A percentile compares a stretch with the other conserved stretches of the same genome.
Conservation (phyloP, 2,113 vertebrate genomes). For the Eurypyga helias region DNA sequence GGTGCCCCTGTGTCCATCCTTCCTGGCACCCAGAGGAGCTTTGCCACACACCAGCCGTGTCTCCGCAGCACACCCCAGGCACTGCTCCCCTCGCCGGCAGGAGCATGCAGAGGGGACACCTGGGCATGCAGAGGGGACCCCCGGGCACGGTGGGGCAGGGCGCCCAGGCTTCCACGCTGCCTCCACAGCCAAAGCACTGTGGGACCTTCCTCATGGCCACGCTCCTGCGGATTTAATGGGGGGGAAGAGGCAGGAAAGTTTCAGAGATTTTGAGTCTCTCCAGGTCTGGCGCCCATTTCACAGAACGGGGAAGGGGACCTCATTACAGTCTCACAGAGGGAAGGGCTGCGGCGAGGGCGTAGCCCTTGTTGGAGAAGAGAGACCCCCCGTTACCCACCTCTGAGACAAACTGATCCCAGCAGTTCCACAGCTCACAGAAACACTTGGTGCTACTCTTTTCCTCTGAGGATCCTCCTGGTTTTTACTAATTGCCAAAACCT, state of each 20-base stretch:
- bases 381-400: not conserved
- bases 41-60: not conserved
- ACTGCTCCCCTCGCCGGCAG: fast-evolving
- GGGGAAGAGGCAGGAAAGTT: not conserved
- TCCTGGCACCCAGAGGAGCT: not conserved
- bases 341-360: not conserved
- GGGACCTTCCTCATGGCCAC: not conserved
- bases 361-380: too few relatives aligned
- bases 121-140: fast-evolving
- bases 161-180: not conserved
- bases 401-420: not conserved
- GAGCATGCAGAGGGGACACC: fast-evolving
- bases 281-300: not conserved
- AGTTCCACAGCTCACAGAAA: not conserved
- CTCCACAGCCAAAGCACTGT: not conserved
- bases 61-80: fast-evolving
- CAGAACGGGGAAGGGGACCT: fast-evolving
- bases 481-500: not conserved
- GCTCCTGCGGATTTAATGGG: not conserved
- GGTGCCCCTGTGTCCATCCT: not conserved
- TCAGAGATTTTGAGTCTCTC: not conserved
- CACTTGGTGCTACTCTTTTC: not conserved
- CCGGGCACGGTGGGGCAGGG: not conserved
- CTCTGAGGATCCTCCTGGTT: not conserved
- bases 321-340: not conserved